Conservation (phyloP, 1,140 invertebrate genomes). For the Drosophila sp. region DNA sequence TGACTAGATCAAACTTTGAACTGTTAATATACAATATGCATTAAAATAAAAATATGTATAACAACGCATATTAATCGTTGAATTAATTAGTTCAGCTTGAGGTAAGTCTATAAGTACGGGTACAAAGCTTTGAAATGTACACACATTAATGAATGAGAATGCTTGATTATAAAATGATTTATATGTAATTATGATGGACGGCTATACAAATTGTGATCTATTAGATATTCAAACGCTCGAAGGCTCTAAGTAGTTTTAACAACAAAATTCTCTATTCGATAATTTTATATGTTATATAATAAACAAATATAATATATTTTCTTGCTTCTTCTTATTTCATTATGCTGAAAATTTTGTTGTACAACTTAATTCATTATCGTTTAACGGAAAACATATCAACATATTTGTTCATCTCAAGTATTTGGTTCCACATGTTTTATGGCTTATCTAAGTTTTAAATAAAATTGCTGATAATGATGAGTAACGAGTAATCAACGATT, state of each 20-base stretch:
- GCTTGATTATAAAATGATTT: conserved; percentile 1
- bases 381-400: conserved; percentile 11
- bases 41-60: conserved; percentile 3
- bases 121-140: not conserved
- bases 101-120: not conserved
- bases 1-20: conserved; percentile 14
- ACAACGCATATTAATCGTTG: conserved; percentile 4
- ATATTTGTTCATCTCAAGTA: conserved; percentile 18
- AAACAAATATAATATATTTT: conserved; percentile 1
- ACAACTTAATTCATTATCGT: conserved; percentile 22
- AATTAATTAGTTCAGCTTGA: conserved; percentile 24
- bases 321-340: not conserved
- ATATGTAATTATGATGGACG: too few relatives aligned
- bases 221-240: not conserved
- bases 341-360: too few relatives aligned
- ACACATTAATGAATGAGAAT: not conserved
- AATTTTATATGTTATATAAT: not conserved
- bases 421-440: conserved; percentile 21
- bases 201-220: not conserved
- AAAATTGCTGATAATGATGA: conserved; percentile 12
- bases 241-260: too few relatives aligned
- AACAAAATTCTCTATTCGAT: not conserved
- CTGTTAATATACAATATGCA: not conserved
- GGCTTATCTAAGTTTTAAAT: conserved; percentile 17
- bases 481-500: conserved; percentile 5